Conservation (phyloP, 2,113 vertebrate genomes). For the Triplophysa rosa region DNA sequence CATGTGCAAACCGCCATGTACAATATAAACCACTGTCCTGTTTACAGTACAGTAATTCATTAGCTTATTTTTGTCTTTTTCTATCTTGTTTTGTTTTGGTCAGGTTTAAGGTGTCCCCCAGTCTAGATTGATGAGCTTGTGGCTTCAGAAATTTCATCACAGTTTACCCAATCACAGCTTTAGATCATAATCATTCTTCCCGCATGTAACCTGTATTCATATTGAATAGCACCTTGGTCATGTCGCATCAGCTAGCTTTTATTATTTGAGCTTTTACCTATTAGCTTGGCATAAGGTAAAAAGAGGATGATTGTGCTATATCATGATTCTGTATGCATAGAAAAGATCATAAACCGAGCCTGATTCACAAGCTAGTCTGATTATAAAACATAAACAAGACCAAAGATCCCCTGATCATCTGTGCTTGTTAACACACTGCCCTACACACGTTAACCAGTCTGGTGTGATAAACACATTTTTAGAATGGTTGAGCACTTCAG, state of each 20-base stretch:
- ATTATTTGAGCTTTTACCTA: no score
- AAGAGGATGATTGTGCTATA: no score
- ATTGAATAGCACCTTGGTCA: neutral
- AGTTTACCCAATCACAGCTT: constrained; percentile 62
- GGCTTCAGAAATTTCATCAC: constrained; percentile 57
- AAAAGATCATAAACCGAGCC: neutral
- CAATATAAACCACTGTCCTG: no score
- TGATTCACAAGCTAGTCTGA: no score
- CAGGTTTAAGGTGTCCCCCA: neutral
- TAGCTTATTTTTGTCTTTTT: no score
- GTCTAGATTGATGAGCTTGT: neutral
- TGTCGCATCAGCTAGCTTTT: no score
- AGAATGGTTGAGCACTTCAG: no score
- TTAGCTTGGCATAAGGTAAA: no score
- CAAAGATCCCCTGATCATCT: neutral
- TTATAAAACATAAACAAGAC: neutral
- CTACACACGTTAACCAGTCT: neutral
- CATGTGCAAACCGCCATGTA: no score
- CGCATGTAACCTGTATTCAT: neutral
- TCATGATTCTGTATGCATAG: neutral
- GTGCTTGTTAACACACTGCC: neutral
- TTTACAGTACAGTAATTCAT: no score
- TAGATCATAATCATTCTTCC: constrained; percentile 54
- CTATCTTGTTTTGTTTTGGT: neutral
- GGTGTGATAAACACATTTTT: neutral